These are phyloP conservation scores for Paratrypauchen microcephalus DNA, from an alignment of 2,797 vertebrate species.

Conservation along the genomic window DNA sequence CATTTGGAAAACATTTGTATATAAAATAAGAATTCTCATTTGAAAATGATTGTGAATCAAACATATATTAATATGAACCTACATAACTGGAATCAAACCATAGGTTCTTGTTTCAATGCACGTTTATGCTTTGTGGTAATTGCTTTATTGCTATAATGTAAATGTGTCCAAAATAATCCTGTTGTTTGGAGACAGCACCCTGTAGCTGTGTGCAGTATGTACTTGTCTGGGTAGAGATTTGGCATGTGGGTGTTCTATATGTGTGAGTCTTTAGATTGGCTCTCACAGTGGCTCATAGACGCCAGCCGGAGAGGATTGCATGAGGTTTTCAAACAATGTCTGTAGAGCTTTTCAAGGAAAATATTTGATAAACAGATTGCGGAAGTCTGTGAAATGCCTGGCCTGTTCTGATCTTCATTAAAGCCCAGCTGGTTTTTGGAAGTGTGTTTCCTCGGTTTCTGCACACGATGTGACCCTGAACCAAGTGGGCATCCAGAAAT, in stretches of 20 bases:
- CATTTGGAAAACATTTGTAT: too few species aligned
- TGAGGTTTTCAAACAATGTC: constrained; percentile 67
- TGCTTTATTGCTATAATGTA: neutral
- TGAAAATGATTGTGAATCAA: too few species aligned
- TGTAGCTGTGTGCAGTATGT: constrained; percentile 4
- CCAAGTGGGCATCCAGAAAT: constrained; percentile 65
- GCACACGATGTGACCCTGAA: constrained; percentile 61
- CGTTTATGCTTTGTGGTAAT: neutral
- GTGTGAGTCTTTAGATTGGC: constrained; percentile 19
- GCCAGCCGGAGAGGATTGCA: constrained; percentile 61
- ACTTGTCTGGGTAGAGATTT: constrained; percentile 43
- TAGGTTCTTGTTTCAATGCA: neutral
- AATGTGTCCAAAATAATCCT: neutral
- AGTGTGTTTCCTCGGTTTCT: constrained; percentile 25
- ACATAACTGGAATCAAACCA: too few species aligned
- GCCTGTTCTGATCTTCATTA: constrained; percentile 58
- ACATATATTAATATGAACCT: too few species aligned
- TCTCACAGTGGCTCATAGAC: constrained; percentile 43
- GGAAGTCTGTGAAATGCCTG: constrained; percentile 44
- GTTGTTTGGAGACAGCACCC: neutral
- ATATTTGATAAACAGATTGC: constrained; percentile 75
- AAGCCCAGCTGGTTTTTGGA: constrained; percentile 35
- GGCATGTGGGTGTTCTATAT: constrained; percentile 49
- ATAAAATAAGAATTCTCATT: too few species aligned
- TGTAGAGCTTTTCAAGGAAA: constrained; percentile 69